A percentile compares a stretch with the other conserved stretches of the same genome.
Evolutionary conservation across 2,888 invertebrate species (phyloP).

Genomic region (Drosophila gaucha): DNA sequence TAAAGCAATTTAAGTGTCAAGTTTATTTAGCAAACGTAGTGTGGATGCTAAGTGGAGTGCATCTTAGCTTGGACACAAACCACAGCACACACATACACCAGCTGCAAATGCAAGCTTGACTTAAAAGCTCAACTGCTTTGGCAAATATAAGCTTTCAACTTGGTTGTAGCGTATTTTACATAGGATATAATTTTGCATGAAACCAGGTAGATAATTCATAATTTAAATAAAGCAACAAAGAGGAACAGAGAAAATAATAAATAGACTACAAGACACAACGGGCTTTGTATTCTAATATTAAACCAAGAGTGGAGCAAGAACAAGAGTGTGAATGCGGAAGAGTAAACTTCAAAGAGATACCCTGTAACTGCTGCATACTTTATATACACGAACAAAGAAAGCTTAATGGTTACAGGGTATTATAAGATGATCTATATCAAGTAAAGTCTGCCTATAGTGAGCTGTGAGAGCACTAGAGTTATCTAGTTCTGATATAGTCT

Average conservation of each 20-base stretch:
- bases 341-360: background rate
- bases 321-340: background rate
- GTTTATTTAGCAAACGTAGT: conserved; percentile 1
- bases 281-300: conserved; percentile 11
- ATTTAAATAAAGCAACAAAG: conserved; percentile 25
- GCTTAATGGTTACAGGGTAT: background rate
- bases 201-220: conserved; percentile 17
- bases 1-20: conserved; percentile 33
- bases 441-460: conserved; percentile 9
- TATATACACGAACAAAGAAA: too few species aligned
- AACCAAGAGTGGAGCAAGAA: background rate
- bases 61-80: conserved; percentile 41
- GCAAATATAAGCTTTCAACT: conserved; percentile 22
- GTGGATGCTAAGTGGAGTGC: conserved; percentile 32
- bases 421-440: background rate
- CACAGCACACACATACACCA: conserved; percentile 3
- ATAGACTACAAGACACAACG: conserved; percentile 2
- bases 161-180: conserved; percentile 7
- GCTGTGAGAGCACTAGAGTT: conserved; percentile 5
- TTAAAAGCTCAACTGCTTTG: conserved; percentile 34
- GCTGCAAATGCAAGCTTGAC: conserved; percentile 22
- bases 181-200: conserved; percentile 38
- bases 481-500: conserved; percentile 6
- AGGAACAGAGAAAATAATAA: conserved; percentile 16
- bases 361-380: too few species aligned